A percentile compares a stretch with the other conserved stretches of the same genome.
Evolutionary conservation across 1,140 invertebrate species (phyloP).

Genomic region (Triops cancriformis): DNA sequence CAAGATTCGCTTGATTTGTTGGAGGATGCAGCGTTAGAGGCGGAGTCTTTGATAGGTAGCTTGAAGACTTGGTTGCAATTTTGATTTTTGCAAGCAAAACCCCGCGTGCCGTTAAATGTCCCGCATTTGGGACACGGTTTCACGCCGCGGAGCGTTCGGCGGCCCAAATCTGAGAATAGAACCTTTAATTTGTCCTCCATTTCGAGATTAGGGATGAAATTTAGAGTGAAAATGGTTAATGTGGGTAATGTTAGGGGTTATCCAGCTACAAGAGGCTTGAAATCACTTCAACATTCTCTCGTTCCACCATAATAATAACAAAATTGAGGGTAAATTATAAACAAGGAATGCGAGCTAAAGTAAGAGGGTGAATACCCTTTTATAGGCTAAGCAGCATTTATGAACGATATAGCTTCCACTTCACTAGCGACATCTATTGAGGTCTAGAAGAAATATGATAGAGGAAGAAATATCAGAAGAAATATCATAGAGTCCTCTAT

Average conservation of each 20-base stretch:
- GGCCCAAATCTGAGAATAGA: constrained; percentile 54
- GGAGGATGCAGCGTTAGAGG: constrained; percentile 25
- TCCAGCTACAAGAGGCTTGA: background rate
- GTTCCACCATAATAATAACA: background rate
- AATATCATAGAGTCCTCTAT: too few relatives aligned
- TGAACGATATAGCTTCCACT: too few relatives aligned
- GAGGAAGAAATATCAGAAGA: too few relatives aligned
- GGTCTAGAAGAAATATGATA: too few relatives aligned
- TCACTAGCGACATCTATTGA: too few relatives aligned
- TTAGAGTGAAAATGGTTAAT: background rate
- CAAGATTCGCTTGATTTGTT: background rate
- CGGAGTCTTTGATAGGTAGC: constrained; percentile 52
- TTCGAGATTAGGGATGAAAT: background rate
- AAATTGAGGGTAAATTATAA: background rate
- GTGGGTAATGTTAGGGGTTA: background rate
- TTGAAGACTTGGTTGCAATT: constrained; percentile 61
- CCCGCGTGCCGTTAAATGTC: constrained; percentile 64
- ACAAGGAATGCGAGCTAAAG: background rate
- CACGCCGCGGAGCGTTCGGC: constrained; percentile 58
- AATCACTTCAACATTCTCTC: background rate
- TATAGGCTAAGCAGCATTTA: background rate
- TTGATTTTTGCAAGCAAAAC: constrained; percentile 66
- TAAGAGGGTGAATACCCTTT: background rate
- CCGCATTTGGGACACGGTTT: constrained; percentile 70
- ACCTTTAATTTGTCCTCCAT: constrained; percentile 39